Conservation (phyloP, 2,888 invertebrate species). For the Calliopum simillimum region DNA sequence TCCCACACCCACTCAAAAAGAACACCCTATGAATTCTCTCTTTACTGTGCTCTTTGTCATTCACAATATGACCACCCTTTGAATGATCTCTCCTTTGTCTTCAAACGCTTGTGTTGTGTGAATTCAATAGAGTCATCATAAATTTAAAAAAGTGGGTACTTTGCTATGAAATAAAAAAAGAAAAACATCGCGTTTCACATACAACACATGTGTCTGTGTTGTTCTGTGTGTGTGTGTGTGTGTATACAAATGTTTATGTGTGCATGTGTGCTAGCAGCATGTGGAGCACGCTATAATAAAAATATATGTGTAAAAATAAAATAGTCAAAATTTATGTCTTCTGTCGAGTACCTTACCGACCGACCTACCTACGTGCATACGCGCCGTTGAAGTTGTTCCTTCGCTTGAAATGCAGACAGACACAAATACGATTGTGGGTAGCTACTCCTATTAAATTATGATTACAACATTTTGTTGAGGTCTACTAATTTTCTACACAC, state of each 20-base stretch:
- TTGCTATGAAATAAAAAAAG: too few species aligned
- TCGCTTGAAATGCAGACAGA: too few species aligned
- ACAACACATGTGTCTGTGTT: too few species aligned
- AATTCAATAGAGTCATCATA: constrained; percentile 26
- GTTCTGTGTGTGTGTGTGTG: not conserved
- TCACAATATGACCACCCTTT: not conserved
- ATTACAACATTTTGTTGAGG: too few species aligned
- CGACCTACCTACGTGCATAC: too few species aligned
- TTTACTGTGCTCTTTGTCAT: too few species aligned
- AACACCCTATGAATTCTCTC: too few species aligned
- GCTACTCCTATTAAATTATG: too few species aligned
- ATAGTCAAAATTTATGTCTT: constrained; percentile 8
- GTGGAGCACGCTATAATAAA: constrained; percentile 28
- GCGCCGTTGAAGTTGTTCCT: too few species aligned
- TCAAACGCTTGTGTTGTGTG: not conserved
- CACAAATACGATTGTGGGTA: too few species aligned
- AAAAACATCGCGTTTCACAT: too few species aligned
- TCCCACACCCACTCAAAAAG: not conserved
- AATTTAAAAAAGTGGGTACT: constrained; percentile 18
- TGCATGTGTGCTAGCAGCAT: constrained; percentile 16
- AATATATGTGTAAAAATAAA: not conserved
- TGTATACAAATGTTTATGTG: constrained; percentile 18
- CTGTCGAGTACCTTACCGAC: not conserved
- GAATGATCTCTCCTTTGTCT: not conserved
- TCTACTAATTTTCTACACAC: too few species aligned